Base-by-base conservation (phyloP, 2,888 invertebrate genomes). In the Orchestes rusci region DNA sequence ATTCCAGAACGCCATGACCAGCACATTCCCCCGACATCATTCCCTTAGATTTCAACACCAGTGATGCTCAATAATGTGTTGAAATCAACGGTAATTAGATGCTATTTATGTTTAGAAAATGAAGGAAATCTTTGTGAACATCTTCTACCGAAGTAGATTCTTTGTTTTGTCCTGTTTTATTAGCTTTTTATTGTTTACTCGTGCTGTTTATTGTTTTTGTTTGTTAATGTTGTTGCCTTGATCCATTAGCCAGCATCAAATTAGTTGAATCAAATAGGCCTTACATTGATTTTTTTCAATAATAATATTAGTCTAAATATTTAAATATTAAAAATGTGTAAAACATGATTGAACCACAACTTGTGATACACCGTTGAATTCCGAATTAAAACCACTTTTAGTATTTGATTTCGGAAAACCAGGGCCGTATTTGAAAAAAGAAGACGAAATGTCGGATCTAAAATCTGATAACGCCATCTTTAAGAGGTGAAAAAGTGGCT, bases 401-500 rank as follows among this genome's bases (percentile, higher is more conserved):
- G 5, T 16, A 2, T 35, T 35, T 35, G 3, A 19, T 35, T 12
- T 35, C 18, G 13, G n/a, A 17, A 19, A 35, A 33, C 16, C 33
- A 33, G 15, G 19, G n/a, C 35, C 35, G 35, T 4, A 31, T 31
- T 31, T 31, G 15, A 31, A 31, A 31, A 31, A 31, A n/a, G 32
- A 31, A 31, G 15, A 31, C 32, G 32, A 31, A 31, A 31, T 15
- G 23, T 23, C 10, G 23, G 23, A 23, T 23, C 23, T 23, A 23
- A 23, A 23, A 23, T 23, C 10, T 23, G 10, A 23, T 23, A 23
- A 23, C 23, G 23, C 7, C 23, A 23, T 23, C 23, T 23, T 23
- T 5, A 23, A 23, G 23, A 23, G 23, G 23, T 5, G 10, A 23
- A 10, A 10, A 23, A 23, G 23, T 23, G 10, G 23, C 23, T 23